A percentile compares a stretch with the other conserved stretches of the same genome.
phyloP scores from a whole-genome alignment of 2,888 invertebrate genomes.

The Ferdinandea cuprea region DNA sequence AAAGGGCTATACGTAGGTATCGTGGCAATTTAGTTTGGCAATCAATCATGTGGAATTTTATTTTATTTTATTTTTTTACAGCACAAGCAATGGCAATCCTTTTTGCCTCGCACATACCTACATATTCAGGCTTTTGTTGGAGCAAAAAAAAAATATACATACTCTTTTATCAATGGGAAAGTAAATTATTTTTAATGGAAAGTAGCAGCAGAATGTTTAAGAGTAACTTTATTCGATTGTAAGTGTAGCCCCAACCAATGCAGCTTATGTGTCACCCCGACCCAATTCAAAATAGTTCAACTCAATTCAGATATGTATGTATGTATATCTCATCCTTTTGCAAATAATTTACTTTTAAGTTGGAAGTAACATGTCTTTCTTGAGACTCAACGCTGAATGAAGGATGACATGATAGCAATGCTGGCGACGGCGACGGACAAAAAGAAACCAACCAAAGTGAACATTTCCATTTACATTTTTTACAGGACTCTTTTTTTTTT shows the following conservation, averaged over 20 bases:
- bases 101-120: conserved; percentile 18
- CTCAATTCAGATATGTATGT: conserved; percentile 17
- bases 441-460: conserved; percentile 8
- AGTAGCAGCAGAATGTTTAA: conserved; percentile 51
- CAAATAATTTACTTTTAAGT: conserved; percentile 20
- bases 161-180: conserved; percentile 57
- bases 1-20: conserved; percentile 22
- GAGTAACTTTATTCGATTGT: conserved; percentile 54
- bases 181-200: conserved; percentile 72
- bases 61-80: conserved; percentile 37
- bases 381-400: background rate
- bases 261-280: conserved; percentile 3
- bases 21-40: conserved; percentile 71
- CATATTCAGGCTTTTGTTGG: too few species aligned
- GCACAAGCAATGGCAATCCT: conserved; percentile 56
- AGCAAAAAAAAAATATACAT: background rate
- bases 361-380: conserved; percentile 3
- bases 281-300: conserved; percentile 3
- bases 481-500: conserved; percentile 28
- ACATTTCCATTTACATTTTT: conserved; percentile 44
- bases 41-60: conserved; percentile 72
- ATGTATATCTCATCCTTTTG: conserved; percentile 27
- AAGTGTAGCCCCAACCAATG: conserved; percentile 14
- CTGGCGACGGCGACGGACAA: too few species aligned
- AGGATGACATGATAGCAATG: background rate